Evolutionary conservation across 2,888 invertebrate species (phyloP).

Genomic region (Capitulum mitella): DNA sequence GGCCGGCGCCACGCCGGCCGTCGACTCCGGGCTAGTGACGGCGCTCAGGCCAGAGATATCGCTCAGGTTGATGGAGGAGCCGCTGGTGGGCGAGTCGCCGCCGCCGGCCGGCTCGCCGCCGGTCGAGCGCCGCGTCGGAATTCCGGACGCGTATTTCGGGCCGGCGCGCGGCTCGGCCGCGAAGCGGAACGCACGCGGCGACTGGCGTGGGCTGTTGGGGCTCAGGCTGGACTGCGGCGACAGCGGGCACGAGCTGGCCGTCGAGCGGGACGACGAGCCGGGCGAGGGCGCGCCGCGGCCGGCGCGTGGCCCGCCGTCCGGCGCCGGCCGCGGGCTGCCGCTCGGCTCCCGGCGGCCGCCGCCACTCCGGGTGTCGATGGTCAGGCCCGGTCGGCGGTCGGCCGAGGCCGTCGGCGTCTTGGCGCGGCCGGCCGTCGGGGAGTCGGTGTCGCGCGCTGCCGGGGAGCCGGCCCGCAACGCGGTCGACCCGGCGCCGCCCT

Average conservation of each 20-base stretch:
- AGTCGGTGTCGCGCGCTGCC: not conserved
- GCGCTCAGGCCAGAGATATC: not conserved
- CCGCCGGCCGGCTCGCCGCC: not conserved
- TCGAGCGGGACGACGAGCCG: not conserved
- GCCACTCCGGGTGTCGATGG: not conserved
- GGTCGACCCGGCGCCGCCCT: not conserved
- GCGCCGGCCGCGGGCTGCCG: not conserved
- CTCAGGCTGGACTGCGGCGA: not conserved
- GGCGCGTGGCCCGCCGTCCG: not conserved
- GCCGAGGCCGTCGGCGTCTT: not conserved
- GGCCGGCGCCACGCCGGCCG: not conserved
- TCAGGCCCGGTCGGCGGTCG: not conserved
- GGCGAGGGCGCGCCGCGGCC: not conserved
- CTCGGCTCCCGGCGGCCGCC: not conserved
- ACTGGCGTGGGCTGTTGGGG: not conserved
- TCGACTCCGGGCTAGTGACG: not conserved
- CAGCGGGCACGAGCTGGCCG: not conserved
- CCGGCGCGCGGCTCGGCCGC: not conserved
- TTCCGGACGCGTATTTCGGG: not conserved
- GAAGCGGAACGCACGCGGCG: slow-evolving; percentile 11
- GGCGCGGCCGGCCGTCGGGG: not conserved
- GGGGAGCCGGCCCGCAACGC: not conserved
- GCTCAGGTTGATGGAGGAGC: slow-evolving; percentile 5
- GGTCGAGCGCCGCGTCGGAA: not conserved
- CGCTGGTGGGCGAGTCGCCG: not conserved